phyloP scores from a whole-genome alignment of 2,888 invertebrate genomes.

The Odontomyia ornata region DNA sequence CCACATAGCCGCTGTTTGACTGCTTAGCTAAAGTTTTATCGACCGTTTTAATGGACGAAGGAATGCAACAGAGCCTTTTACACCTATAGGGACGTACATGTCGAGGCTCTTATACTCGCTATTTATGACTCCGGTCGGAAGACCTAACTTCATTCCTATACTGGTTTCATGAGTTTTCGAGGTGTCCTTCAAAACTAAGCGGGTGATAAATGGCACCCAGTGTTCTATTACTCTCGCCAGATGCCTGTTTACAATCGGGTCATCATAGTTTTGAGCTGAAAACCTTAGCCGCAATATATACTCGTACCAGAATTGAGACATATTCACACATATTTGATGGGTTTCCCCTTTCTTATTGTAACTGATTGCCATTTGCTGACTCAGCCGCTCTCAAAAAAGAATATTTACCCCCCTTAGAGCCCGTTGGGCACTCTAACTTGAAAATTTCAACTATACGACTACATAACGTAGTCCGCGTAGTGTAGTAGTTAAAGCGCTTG shows the following conservation, averaged over 20 bases:
- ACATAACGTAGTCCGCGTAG: no score
- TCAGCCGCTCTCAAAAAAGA: not conserved
- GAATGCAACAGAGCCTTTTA: not conserved
- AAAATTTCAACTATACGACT: not conserved
- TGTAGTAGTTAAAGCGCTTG: no score
- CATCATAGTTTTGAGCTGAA: not conserved
- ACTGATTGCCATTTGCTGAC: not conserved
- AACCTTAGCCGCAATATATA: not conserved
- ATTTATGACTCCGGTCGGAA: not conserved
- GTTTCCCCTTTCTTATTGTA: not conserved
- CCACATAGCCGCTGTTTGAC: not conserved
- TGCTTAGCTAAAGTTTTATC: not conserved
- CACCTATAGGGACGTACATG: not conserved
- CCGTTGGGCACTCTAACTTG: not conserved
- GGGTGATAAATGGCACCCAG: not conserved
- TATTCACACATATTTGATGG: not conserved
- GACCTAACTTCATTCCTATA: not conserved
- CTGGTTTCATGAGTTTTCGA: not conserved
- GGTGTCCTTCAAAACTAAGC: not conserved
- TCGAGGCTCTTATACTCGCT: not conserved
- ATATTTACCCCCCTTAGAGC: not conserved
- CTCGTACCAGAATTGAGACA: not conserved
- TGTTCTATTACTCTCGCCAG: not conserved
- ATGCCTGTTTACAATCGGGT: not conserved
- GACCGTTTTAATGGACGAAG: not conserved